A percentile compares a stretch with the other conserved stretches of the same genome.
phyloP scores from a whole-genome alignment of 2,888 invertebrate genomes.

The Hermodice carunculata region DNA sequence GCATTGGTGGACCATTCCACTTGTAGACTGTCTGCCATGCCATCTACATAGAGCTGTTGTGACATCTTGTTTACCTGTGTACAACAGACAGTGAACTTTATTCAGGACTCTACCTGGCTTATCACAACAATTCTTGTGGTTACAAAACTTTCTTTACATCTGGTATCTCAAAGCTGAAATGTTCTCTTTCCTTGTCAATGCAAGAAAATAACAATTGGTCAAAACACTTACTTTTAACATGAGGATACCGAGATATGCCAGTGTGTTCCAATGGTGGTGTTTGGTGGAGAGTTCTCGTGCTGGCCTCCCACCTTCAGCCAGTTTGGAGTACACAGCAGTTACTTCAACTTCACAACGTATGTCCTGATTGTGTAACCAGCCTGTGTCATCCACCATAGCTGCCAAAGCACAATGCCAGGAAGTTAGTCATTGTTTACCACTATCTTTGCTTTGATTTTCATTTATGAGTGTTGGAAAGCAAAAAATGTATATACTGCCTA shows the following conservation, averaged over 20 bases:
- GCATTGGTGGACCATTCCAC: constrained; percentile 60
- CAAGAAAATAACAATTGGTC: too few relatives aligned
- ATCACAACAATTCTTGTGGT: too few relatives aligned
- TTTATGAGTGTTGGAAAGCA: too few relatives aligned
- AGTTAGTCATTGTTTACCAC: not conserved
- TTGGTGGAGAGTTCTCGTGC: constrained; percentile 46
- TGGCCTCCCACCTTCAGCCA: constrained; percentile 6
- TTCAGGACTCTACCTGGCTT: too few relatives aligned
- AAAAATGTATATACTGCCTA: too few relatives aligned
- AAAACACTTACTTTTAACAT: constrained; percentile 54
- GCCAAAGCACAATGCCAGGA: too few relatives aligned
- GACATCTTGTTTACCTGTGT: constrained; percentile 54
- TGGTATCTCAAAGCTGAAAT: too few relatives aligned
- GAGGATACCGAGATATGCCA: constrained; percentile 55
- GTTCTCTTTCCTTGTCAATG: too few relatives aligned
- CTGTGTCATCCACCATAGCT: not conserved
- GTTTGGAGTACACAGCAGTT: constrained; percentile 22
- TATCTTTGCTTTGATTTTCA: too few relatives aligned
- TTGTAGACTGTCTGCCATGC: constrained; percentile 58
- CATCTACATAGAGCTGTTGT: constrained; percentile 50
- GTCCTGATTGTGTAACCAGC: constrained; percentile 3
- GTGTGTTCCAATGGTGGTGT: constrained; percentile 60
- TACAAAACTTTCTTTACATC: too few relatives aligned
- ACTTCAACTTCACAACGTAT: constrained; percentile 24
- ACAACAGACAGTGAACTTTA: too few relatives aligned